A percentile compares a stretch with the other conserved stretches of the same genome.
phyloP scores from a whole-genome alignment of 1,140 invertebrate species.

The Aethina tumida region DNA sequence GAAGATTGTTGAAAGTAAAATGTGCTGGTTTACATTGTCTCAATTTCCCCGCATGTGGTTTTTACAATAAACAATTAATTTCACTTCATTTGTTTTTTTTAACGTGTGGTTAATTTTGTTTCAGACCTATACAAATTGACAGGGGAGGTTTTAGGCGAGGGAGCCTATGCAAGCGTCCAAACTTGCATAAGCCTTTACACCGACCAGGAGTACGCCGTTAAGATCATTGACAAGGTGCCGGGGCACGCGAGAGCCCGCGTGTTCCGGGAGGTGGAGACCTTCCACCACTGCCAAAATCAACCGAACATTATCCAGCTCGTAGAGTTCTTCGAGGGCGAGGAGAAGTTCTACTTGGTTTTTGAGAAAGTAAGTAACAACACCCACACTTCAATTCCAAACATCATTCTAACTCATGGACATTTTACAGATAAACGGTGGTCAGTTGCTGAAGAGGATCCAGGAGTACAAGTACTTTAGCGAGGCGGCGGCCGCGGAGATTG shows the following conservation, averaged over 20 bases:
- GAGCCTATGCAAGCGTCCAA: conserved; percentile 92
- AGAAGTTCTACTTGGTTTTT: conserved; percentile 95
- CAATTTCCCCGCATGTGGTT: no score
- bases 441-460: conserved; percentile 84
- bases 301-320: conserved; percentile 94
- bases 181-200: conserved; percentile 87
- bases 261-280: conserved; percentile 97
- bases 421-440: conserved; percentile 74
- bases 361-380: conserved; percentile 59
- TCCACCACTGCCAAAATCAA: conserved; percentile 94
- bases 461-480: conserved; percentile 88
- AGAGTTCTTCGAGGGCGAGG: conserved; percentile 95
- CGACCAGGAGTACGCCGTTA: conserved; percentile 91
- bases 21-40: no score
- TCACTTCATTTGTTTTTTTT: no score
- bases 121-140: conserved; percentile 91
- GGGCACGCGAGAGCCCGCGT: conserved; percentile 86
- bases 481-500: conserved; percentile 85
- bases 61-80: no score
- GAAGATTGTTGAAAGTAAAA: no score
- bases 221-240: conserved; percentile 93
- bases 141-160: conserved; percentile 89
- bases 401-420: neutral
- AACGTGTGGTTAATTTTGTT: conserved; percentile 31
- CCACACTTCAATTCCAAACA: neutral